Conservation (phyloP, 1,140 invertebrate species). For the Papilio polyxenes region DNA sequence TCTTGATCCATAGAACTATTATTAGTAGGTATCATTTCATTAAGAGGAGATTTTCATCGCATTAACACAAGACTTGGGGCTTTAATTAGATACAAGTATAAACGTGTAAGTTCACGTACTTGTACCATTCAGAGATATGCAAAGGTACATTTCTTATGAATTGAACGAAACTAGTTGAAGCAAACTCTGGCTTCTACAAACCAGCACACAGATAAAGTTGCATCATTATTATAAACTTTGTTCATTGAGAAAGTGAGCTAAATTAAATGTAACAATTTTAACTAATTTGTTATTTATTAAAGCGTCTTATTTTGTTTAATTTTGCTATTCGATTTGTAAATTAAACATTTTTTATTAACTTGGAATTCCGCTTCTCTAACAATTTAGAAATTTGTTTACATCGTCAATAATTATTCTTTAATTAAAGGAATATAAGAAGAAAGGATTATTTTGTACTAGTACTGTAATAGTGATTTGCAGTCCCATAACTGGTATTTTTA, state of each 20-base stretch:
- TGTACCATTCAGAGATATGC: not conserved
- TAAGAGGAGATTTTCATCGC: conserved; percentile 30
- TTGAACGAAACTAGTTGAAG: conserved; percentile 2
- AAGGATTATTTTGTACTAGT: too few relatives aligned
- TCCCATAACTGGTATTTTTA: too few relatives aligned
- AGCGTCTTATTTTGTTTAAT: too few relatives aligned
- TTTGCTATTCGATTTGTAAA: too few relatives aligned
- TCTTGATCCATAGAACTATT: not conserved
- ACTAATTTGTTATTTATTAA: not conserved
- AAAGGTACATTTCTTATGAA: conserved; percentile 24
- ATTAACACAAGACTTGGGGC: conserved; percentile 6
- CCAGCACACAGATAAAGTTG: not conserved
- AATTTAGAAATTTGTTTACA: too few relatives aligned
- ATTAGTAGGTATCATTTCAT: not conserved
- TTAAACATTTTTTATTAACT: too few relatives aligned
- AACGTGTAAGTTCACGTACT: not conserved
- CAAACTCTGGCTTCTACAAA: not conserved
- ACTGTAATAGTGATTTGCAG: too few relatives aligned
- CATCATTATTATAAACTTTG: conserved; percentile 4
- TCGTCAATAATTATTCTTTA: too few relatives aligned
- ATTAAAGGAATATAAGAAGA: too few relatives aligned
- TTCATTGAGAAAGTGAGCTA: not conserved
- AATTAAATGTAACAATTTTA: not conserved
- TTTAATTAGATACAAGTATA: not conserved
- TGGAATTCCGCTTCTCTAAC: too few relatives aligned